Base-by-base conservation (phyloP, 2,888 invertebrate species). In the Aphodius sticticus region DNA sequence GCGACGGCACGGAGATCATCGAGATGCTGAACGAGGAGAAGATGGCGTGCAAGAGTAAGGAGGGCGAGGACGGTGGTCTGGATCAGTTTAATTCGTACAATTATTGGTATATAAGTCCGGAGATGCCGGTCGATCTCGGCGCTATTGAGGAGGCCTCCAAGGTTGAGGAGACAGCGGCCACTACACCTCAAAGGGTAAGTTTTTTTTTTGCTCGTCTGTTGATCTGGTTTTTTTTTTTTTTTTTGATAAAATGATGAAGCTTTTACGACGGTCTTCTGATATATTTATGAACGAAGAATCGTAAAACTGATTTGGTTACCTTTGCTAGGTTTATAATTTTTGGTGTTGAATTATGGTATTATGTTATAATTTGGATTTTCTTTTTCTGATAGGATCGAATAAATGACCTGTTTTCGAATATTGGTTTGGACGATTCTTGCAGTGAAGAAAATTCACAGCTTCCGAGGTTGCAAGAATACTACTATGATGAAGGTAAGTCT, bases 51-150 rank as follows among this genome's bases (percentile, higher is more conserved):
- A 86, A 78, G 86, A 87, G 84, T 86, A 35, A 78, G 70, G 69
- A 36, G 6, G 70, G 35, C 16, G 80, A 78, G 14, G 86, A 87
- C 78, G 87, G 88, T 84, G 86, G 89, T 84, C 87, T 89, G 81
- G 88, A 89, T 81, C 88, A 90, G 83, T 92, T 89, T 85, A 92
- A 91, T 88, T 89, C 90, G 76, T 91, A 91, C 86, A 90, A 91
- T 85, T 92, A 91, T 88, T 92, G 92, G 89, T 90, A 91, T 84
- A 89, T 91, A 85, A 89, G 89, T 83, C 91, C 91, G 12, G 90
- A 90, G 78, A 86, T 90, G 84, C 90, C 90, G 14, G 85, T 91
- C 81, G 91, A 91, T 86, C 87, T 88, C 76, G 87, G 87, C 81
- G 86, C 91, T 77, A 86, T 90, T 79, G 84, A 88, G 14, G 78